Evolutionary conservation across 1,140 invertebrate genomes (phyloP).

Genomic region (Zelostemma sp.): DNA sequence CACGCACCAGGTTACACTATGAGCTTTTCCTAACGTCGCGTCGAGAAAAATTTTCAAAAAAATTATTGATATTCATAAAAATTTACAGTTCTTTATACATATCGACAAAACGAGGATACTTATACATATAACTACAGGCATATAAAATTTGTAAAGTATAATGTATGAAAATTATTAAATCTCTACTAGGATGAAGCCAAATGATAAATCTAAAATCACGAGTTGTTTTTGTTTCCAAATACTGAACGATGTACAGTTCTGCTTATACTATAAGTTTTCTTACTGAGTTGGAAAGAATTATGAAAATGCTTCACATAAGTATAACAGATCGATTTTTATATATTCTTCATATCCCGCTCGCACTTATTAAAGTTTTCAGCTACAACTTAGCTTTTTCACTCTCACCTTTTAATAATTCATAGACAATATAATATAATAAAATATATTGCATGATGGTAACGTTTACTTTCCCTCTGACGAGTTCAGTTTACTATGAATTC

Average conservation of each 20-base stretch:
- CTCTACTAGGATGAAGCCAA: background rate
- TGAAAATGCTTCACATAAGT: too few relatives aligned
- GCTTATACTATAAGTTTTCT: too few relatives aligned
- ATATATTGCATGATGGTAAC: constrained; percentile 60
- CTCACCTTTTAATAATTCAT: constrained; percentile 42
- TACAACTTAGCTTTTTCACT: background rate
- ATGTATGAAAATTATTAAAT: constrained; percentile 1
- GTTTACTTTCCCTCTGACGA: constrained; percentile 52
- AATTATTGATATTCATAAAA: background rate
- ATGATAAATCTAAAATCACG: background rate
- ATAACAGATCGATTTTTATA: too few relatives aligned
- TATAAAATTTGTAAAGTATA: constrained; percentile 1
- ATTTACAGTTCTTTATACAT: background rate
- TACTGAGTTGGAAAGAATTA: too few relatives aligned
- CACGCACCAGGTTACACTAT: background rate
- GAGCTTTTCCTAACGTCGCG: background rate
- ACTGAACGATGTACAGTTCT: too few relatives aligned
- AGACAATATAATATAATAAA: constrained; percentile 64
- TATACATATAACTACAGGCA: background rate
- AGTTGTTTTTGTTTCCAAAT: too few relatives aligned
- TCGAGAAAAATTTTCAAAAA: background rate
- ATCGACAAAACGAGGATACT: background rate
- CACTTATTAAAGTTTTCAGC: background rate
- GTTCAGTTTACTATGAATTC: constrained; percentile 20
- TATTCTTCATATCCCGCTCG: too few relatives aligned